A percentile compares a stretch with the other conserved stretches of the same genome.
These are phyloP conservation scores for Molossus molossus DNA, from an alignment of 2,797 vertebrate genomes.

Conservation along the genomic window DNA sequence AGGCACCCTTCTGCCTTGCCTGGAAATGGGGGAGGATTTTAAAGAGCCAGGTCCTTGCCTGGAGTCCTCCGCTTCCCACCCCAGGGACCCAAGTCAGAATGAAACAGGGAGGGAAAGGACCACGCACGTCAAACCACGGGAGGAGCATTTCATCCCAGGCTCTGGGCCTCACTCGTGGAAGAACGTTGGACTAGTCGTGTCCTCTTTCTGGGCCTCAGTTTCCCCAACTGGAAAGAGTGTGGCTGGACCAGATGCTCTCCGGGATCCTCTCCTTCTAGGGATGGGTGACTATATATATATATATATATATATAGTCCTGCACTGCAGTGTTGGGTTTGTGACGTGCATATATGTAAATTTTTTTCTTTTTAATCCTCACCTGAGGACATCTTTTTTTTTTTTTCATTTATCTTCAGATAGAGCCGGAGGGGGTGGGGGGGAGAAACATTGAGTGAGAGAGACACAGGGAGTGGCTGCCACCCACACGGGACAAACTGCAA, in stretches of 20 bases:
- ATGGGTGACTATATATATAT: not conserved
- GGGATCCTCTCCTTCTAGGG: not conserved
- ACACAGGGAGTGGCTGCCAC: no score
- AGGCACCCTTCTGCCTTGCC: not conserved
- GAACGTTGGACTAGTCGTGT: not conserved
- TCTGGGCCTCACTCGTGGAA: not conserved
- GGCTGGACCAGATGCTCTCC: not conserved
- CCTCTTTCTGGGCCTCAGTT: not conserved
- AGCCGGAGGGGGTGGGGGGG: no score
- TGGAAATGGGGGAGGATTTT: not conserved
- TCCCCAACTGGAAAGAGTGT: not conserved
- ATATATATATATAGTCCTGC: no score
- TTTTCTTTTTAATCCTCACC: not conserved
- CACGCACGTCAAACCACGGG: not conserved
- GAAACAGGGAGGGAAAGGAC: not conserved
- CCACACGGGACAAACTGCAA: no score
- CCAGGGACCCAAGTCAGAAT: not conserved
- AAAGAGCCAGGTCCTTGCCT: not conserved
- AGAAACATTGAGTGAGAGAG: no score
- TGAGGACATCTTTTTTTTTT: no score
- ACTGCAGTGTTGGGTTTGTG: not conserved
- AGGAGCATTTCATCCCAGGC: not conserved
- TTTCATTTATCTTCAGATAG: no score
- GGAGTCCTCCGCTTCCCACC: not conserved
- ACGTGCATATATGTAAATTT: not conserved